Base-by-base conservation (phyloP, 2,113 vertebrate genomes). In the Carassius auratus region DNA sequence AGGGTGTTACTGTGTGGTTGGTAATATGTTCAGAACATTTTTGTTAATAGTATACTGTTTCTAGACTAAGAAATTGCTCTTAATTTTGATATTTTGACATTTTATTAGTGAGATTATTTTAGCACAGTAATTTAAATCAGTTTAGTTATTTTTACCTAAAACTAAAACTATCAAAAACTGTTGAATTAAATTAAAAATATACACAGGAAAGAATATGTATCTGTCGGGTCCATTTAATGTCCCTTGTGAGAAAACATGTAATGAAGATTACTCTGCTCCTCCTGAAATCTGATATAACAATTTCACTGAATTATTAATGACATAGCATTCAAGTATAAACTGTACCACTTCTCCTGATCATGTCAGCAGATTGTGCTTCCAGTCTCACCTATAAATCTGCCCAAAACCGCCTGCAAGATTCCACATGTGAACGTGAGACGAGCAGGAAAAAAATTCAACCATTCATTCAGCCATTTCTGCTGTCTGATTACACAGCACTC, bases 381-480 rank as follows among this genome's bases (percentile, higher is more conserved):
- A 74, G 38, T 48, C 71, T 74, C 42, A 74, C n/a, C 21, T 23
- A 48, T 74, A 48, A 74, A 74, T 74, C 71, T 48, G 42, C 42
- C n/a, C 3, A 3, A 23, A 48, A 74, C 12, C 38, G 1, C 23
- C 26, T 59, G 50, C 21, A 8, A 77, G 76, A 77, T 59, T 77
- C 26, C 76, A 59, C 76, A 77, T 19, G 50, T 77, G 76, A 77
- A 57, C 30, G 26, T 3, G 50, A 77, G 50, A 36, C 3, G 17
- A 33, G 2, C 52, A 59, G 76, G 15, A 59, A 57, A 59, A 52
- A 55, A 77, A 57, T 38, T 74, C 71, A 74, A 23, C 21, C 21
- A 74, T 74, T 74, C 38, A 74, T 74, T 74, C 38, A 74, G 38
- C 21, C n/a, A 4, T 48, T 48, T 48, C 23, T 48, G n/a, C 5